These are phyloP conservation scores for Camelus dromedarius DNA, from an alignment of 2,113 vertebrate species.

Conservation along the genomic window DNA sequence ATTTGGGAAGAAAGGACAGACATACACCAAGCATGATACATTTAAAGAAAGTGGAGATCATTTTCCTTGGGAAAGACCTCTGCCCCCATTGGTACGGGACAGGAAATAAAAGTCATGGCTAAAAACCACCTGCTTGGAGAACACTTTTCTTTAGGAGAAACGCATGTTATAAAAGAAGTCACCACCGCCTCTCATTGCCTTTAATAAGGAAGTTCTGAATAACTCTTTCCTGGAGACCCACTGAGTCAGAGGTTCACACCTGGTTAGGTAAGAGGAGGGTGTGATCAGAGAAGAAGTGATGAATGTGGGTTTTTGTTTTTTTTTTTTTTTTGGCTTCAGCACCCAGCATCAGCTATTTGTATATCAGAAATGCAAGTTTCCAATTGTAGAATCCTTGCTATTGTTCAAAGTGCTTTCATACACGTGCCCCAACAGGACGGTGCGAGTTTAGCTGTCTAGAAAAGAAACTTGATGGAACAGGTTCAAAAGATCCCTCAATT, in stretches of 20 bases:
- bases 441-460: background rate
- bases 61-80: background rate
- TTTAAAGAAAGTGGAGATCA: background rate
- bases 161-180: background rate
- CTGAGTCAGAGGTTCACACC: slow-evolving; percentile 68
- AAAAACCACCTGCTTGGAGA: background rate
- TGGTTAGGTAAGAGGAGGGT: slow-evolving; percentile 10
- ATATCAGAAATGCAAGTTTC: background rate
- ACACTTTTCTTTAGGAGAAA: background rate
- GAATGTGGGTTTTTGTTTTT: background rate
- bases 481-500: background rate
- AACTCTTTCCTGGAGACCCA: background rate
- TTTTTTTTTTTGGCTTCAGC: background rate
- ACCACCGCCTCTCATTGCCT: background rate
- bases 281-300: slow-evolving; percentile 15
- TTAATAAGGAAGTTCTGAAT: slow-evolving; percentile 27
- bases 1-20: background rate
- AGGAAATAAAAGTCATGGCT: background rate
- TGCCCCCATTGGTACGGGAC: background rate
- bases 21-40: background rate
- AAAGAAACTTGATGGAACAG: background rate
- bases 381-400: background rate
- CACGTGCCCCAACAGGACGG: background rate
- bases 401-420: background rate
- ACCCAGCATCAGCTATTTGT: background rate